Percentiles rank a stretch among this genome's conserved stretches.
These are phyloP conservation scores for Liparis tanakae DNA, from an alignment of 2,797 vertebrate species.

Conservation along the genomic window DNA sequence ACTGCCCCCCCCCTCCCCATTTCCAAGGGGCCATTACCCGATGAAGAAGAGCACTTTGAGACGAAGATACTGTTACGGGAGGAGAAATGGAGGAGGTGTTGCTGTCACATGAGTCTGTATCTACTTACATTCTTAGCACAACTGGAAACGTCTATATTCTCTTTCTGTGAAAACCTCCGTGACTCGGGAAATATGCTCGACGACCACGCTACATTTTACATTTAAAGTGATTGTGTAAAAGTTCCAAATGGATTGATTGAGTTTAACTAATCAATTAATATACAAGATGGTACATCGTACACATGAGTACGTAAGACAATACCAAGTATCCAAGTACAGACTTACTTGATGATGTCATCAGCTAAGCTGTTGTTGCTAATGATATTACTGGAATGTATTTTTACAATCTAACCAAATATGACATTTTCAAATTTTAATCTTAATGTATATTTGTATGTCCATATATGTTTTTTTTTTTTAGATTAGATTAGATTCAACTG, in stretches of 20 bases:
- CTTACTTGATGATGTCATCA: too few species aligned
- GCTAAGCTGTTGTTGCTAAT: too few species aligned
- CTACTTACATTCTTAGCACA: not conserved
- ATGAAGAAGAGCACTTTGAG: constrained; percentile 1
- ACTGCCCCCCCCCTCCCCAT: not conserved
- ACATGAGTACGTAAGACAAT: too few species aligned
- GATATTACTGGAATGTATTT: too few species aligned
- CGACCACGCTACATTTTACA: not conserved
- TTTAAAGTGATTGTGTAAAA: not conserved
- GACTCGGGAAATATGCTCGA: not conserved
- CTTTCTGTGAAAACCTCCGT: not conserved
- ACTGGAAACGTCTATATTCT: not conserved
- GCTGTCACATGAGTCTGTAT: constrained; percentile 13
- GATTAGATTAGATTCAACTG: too few species aligned
- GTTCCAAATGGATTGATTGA: not conserved
- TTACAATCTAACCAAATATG: too few species aligned
- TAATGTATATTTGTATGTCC: too few species aligned
- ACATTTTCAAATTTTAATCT: too few species aligned
- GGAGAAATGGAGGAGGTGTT: constrained; percentile 20
- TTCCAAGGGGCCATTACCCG: constrained; percentile 20
- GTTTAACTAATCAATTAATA: not conserved
- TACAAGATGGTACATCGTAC: not conserved
- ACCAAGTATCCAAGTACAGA: too few species aligned
- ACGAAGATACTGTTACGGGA: constrained; percentile 18
- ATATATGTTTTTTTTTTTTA: too few species aligned